Base-by-base conservation (phyloP, 2,797 vertebrate genomes). In the Salmo trutta region DNA sequence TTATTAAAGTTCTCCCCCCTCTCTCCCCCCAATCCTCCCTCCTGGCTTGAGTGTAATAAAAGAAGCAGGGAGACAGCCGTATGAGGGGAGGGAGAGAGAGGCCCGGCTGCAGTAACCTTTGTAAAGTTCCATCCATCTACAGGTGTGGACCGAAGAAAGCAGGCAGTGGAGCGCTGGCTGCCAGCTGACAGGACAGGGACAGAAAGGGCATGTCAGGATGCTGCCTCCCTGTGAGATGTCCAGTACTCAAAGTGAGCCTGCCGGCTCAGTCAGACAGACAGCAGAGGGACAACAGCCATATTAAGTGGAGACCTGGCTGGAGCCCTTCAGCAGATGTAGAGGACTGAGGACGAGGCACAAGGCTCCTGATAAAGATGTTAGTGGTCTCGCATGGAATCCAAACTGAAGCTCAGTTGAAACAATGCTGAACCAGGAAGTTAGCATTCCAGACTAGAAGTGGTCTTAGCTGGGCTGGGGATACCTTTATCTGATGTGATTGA, bases 251-350 rank as follows among this genome's bases (percentile, higher is more conserved):
- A 74, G 56, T 83, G 88, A 53, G 24, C 88, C 86, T 91, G 89
- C 89, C 80, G 79, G 81, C 85, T 31, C 27, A 27, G 10, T 89
- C 88, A 86, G 88, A 91, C 91, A 92, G 92, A 89, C 79, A 82
- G 89, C 79, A 82, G 84, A 78, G 89, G 85, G 90, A 90, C 91
- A 85, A 83, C 88, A 85, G 89, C 88, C 81, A 91, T 93, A 94
- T 95, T 94, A 94, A 92, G 91, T 86, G 79, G 87, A 92, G 91
- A 91, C 88, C 88, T 89, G 84, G 85, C 91, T 86, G 81, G 87
- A 92, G 91, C 91, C 87, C 88, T 89, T 83, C 84, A 90, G 90
- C 88, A 81, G 87, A 90, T 90, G 87, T 80, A 81, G 88, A 88
- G 88, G 88, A 14, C 14, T 62, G 21, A 36, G 14, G 33, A 24